Conservation (phyloP, 1,140 invertebrate species). For the Trissolcus basalis region DNA sequence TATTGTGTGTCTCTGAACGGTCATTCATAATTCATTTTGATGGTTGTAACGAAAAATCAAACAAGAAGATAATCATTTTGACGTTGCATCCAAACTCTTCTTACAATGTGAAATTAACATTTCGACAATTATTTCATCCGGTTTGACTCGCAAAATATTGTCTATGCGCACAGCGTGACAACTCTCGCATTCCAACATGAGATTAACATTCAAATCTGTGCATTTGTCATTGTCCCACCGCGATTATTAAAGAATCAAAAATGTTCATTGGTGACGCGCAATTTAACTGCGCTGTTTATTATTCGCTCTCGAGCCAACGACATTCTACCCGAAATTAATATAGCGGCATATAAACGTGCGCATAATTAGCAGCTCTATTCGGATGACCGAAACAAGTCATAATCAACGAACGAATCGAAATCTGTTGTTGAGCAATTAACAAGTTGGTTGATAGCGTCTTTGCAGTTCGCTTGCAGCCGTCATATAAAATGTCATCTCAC, state of each 20-base stretch:
- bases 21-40: too few species aligned
- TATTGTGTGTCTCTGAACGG: too few species aligned
- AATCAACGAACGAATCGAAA: conserved; percentile 40
- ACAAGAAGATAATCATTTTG: too few species aligned
- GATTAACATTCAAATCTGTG: too few species aligned
- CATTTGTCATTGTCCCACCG: too few species aligned
- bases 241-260: background rate
- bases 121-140: too few species aligned
- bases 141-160: too few species aligned
- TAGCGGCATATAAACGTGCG: conserved; percentile 15
- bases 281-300: background rate
- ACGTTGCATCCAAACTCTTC: too few species aligned
- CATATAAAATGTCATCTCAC: conserved; percentile 63
- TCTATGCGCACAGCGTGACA: too few species aligned
- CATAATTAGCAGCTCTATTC: conserved; percentile 18
- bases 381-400: conserved; percentile 10
- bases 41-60: too few species aligned
- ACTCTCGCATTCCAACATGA: too few species aligned
- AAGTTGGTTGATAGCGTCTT: conserved; percentile 57
- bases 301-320: background rate
- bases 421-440: conserved; percentile 61
- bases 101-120: too few species aligned
- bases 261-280: background rate
- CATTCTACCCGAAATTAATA: conserved; percentile 31
- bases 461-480: conserved; percentile 49